Evolutionary conservation across 2,113 vertebrate species (phyloP), one percentile per base, ranked within the genome.

Genomic region (Silurus meridionalis): DNA sequence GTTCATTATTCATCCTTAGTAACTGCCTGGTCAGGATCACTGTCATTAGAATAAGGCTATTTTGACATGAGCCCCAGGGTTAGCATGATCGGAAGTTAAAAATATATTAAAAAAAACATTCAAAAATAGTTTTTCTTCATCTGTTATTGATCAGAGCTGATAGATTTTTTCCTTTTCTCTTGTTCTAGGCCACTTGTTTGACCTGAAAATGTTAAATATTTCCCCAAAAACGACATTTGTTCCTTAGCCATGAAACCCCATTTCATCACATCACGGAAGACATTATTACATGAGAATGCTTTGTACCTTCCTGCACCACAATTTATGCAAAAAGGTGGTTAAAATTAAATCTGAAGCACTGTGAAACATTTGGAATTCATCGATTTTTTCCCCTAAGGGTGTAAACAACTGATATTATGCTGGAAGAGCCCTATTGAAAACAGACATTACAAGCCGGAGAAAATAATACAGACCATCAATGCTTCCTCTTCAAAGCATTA

Each of bases 311-410:
- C 17, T 78, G 64, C 52, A 66, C 85, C n/a, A 60, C 78, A 84
- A 85, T 86, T 64, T 60, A 72, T 82, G 63, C 52, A 74, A 80
- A 87, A 89, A 89, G 80, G 64, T 88, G 89, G 17, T 72, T 28
- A 21, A 50, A 88, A 85, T 69, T 58, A 77, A 83, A 75, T 86
- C 52, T 85, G 15, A 64, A 58, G 58, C 28, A 81, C 55, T 82
- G 46, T 61, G 80, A 46, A 57, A 52, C 84, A 57, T 91, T 87
- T 90, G 89, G 87, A 85, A 86, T 67, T 67, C 53, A 90, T 66
- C 28, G 84, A 21, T 86, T 58, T 37, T 37, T 48, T 58, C 81
- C 63, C 83, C 77, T 80, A 8, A 85, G 81, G 77, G 63, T 15
- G 48, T 28, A 74, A 86, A 64, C 46, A 81, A 83, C 19, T 80